phyloP scores from a whole-genome alignment of 2,113 vertebrate genomes.

The Mustela nigripes region DNA sequence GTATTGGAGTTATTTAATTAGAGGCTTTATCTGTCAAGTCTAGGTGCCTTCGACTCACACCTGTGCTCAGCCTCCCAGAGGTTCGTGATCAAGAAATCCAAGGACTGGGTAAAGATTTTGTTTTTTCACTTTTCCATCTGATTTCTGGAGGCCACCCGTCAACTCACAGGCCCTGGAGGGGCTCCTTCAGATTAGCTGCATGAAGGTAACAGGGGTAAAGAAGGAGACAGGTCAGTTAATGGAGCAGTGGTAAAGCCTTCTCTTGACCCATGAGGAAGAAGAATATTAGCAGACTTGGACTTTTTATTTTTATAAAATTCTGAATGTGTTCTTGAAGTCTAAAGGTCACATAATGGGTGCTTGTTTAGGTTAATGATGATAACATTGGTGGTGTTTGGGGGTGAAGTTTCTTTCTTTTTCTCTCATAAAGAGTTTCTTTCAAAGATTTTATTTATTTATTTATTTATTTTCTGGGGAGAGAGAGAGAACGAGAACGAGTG shows the following conservation, averaged over 20 bases:
- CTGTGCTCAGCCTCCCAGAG: not conserved
- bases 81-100: not conserved
- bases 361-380: not conserved
- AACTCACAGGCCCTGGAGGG: not conserved
- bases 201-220: not conserved
- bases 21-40: not conserved
- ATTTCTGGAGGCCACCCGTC: not conserved
- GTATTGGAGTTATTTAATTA: not conserved
- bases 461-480: no score
- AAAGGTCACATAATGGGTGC: not conserved
- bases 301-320: constrained; percentile 26
- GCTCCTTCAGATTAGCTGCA: not conserved
- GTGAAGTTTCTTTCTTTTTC: not conserved
- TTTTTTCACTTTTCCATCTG: not conserved
- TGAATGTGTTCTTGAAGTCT: not conserved
- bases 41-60: not conserved
- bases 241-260: not conserved
- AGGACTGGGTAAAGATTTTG: not conserved
- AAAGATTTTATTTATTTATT: no score
- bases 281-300: not conserved
- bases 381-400: not conserved
- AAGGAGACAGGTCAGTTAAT: not conserved
- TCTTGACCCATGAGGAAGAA: not conserved
- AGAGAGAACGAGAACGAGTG: no score
- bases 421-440: not conserved